Base-by-base conservation (phyloP, 2,888 invertebrate genomes). In the Parelbella ahira region DNA sequence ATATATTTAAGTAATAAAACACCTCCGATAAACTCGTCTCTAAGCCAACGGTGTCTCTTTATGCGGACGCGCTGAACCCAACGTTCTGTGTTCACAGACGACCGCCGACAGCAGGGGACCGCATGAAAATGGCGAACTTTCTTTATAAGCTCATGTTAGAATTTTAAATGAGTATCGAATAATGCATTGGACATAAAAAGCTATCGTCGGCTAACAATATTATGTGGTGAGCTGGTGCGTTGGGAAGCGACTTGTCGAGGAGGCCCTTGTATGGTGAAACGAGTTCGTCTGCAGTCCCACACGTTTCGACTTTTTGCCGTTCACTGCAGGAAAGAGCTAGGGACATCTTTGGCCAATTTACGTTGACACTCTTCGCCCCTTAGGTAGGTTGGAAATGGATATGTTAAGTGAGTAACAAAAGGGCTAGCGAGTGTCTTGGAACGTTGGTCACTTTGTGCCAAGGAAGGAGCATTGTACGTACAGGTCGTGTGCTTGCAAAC, bases 81-180 rank as follows among this genome's bases (percentile, higher is more conserved):
- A 20, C 34, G 36, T 25, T 7, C 24, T 30, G 43, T 25, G 42
- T 45, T 41, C 29, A 18, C 33, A 68, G 58, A 69, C 84, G 73
- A 78, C 83, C 76, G 69, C 37, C 75, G 65, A 66, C 82, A 74
- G 78, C 82, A 70, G 80, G 79, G 75, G 70, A 72, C 66, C 74
- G 70, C 58, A 69, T 74, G 66, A 80, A 83, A 86, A 84, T 86
- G 84, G 84, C 83, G 54, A 75, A 65, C 76, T 82, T 78, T 80
- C 82, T 82, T 81, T 82, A 82, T 80, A 82, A 73, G 84, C 62
- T 72, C 77, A 83, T 78, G 83, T 86, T 87, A 87, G 86, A 86
- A 86, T 87, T 87, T 87, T 82, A 87, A 87, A 87, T 86, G 84
- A 84, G 84, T 76, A 82, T 86, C 86, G 84, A 87, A 87, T 86